Evolutionary conservation across 2,888 invertebrate species (phyloP), one percentile per base, ranked within the genome.

Genomic region (Caradrina kadenii): DNA sequence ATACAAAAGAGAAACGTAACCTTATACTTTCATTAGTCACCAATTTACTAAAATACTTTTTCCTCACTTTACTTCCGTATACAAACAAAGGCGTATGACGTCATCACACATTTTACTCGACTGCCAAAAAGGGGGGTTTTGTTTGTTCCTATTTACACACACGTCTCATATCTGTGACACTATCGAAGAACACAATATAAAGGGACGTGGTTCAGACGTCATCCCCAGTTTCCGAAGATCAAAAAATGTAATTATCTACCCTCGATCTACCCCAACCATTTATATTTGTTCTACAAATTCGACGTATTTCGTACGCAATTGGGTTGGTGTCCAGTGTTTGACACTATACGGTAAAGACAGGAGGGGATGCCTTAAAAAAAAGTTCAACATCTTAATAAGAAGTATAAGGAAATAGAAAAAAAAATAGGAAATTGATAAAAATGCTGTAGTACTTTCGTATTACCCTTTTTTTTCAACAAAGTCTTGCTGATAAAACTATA

Each of bases 201-300:
- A 90, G 54, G 87, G 79, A 84, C 74, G 83, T 78, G 77, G 80
- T 73, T 85, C 83, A 87, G 88, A 91, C 91, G 93, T 91, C 93
- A 92, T 89, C 93, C 93, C 93, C 92, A 87, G 89, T 87, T 88
- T 89, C 88, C 89, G 91, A 92, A 94, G 95, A 95, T 95, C 95
- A 95, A 95, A 94, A 95, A 95, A 95, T 95, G 95, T 95, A 96
- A 95, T 96, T 96, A 96, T 96, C 96, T 94, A 93, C 95, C 96
- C 96, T 91, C 90, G 93, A 95, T 95, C 95, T 95, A 94, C 95
- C 95, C 94, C 93, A 93, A 94, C 93, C 93, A 94, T 94, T 94
- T 95, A 93, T 94, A 95, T 96, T 96, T 96, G 95, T 95, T 95
- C 93, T 95, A 96, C 95, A 95, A 96, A 95, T 95, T 96, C 93